Base-by-base conservation (phyloP, 2,797 vertebrate species). In the Coranthus polyacanthus region DNA sequence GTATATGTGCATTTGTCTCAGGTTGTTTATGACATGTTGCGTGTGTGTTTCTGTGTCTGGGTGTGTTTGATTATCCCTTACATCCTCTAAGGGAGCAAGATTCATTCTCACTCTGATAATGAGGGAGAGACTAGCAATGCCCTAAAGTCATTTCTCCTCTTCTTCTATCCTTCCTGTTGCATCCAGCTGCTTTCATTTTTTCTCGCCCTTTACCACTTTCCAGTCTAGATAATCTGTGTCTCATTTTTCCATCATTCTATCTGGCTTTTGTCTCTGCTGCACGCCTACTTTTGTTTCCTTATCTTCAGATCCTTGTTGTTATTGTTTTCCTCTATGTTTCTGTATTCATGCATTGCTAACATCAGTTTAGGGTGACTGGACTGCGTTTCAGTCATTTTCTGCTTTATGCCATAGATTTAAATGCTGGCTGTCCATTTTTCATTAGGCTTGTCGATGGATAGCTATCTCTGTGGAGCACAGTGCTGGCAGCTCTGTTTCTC, bases 41-140 rank as follows among this genome's bases (percentile, higher is more conserved):
- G 46, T 54, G 55, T 61, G 79, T 60, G 69, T 55, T 2, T 75
- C 16, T 70, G 60, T 51, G 42, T 78, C 68, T 87, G 82, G 79
- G 83, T 89, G 85, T 93, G 85, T 92, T 92, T 92, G 92, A 94
- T 94, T 94, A 93, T 93, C 90, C 89, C 82, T 89, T 88, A 89
- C 83, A 81, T 86, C 88, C 92, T 91, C 91, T 63, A 59, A 91
- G 91, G 91, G 90, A 93, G 86, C 58, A 32, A 83, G 88, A 92
- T 90, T 93, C 91, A 93, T 94, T 94, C 90, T 90, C 90, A 87
- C 92, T 91, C 86, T 88, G 92, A 92, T 94, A 94, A 95, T 94
- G 92, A 94, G 91, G 82, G 84, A 92, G 92, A 94, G 92, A 94
- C 92, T 85, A 77, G 66, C 80, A 91, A 93, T 90, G 87, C 93